Evolutionary conservation across 2,113 vertebrate species (phyloP), one percentile per base, ranked within the genome.

Genomic region (Spea bombifrons): DNA sequence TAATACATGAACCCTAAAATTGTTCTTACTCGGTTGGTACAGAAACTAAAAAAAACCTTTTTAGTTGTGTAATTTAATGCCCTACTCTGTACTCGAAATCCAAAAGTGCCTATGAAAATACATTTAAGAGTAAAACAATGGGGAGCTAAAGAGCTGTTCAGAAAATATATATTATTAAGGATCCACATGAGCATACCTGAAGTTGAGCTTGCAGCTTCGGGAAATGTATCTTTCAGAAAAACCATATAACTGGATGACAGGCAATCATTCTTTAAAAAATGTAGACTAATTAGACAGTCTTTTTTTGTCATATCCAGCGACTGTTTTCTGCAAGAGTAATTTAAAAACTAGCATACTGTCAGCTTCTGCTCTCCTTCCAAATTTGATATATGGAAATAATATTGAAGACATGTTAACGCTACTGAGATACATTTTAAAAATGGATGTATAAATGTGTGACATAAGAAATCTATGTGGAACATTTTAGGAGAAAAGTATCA

Each of bases 201-300:
- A 83, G 85, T 86, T 87, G 86, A 75, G 86, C 0, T 83, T 80
- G 52, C 61, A 84, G 81, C 74, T 43, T 47, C 74, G 79, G 75
- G 78, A 87, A 85, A 84, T 79, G 76, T 76, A 57, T 84, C 30
- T 89, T 85, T 82, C 64, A 85, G 75, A 84, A 87, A 85, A 72
- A 84, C 66, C 59, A 61, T 82, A 85, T 86, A 87, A 85, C 73
- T 81, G 12, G 57, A 75, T 86, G 84, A 84, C 74, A 84, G 75
- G 70, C 71, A 87, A 88, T 83, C 81, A 80, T 79, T 88, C 81
- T 87, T 83, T 78, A 52, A 66, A 82, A 84, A 86, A 82, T 82
- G 52, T 57, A 81, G 71, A 80, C 61, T 86, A 87, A 87, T 88
- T 86, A 83, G 80, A 78, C 67, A 80, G 59, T 83, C 86, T 70